Base-by-base conservation (phyloP, 2,113 vertebrate species). In the Mirounga angustirostris region DNA sequence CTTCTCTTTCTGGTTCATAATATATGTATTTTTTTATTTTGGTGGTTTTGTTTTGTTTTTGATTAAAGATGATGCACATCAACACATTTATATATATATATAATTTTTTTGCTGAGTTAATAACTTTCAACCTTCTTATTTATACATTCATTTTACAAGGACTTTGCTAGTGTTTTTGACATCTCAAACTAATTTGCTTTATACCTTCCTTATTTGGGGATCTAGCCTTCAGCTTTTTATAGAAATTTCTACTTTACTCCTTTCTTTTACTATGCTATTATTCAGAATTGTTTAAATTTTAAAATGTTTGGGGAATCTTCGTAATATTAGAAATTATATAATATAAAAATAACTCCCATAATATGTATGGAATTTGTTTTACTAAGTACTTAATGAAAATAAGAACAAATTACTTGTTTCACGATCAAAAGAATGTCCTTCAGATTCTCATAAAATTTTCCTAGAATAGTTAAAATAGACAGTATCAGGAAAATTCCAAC, bases 261-360 rank as follows among this genome's bases (percentile, higher is more conserved):
- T 85, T 63, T 95, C 69, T 93, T 73, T 92, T 88, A 94, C 33
- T 88, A 7, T 95, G 33, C 43, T 89, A 10, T 40, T 95, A 88
- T 40, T 16, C 12, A 94, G 36, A 94, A 86, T 95, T 97, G 22
- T 85, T 84, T 95, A 96, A 89, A 94, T 80, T 96, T 97, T 81
- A 87, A 86, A 89, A 69, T 63, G 14, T 94, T 89, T 73, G 74
- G 46, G 30, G 15, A 61, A 61, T 97, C 19, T 87, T 86, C 7
- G 12, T 92, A 69, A 88, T 93, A 85, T 43, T 65, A 43, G 10
- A 83, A 97, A 84, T 56, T 65, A 54, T 40, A 43, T 76, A 80
- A 67, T 26, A 59, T 88, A 96, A 56, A 96, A 90, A 56, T 36
- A 9, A 87, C 6, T 40, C 14, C 30, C 58, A 58, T 61, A 58